A percentile compares a stretch with the other conserved stretches of the same genome.
These are phyloP conservation scores for Cyanoderma ruficeps DNA, from an alignment of 2,113 vertebrate genomes.

Conservation along the genomic window DNA sequence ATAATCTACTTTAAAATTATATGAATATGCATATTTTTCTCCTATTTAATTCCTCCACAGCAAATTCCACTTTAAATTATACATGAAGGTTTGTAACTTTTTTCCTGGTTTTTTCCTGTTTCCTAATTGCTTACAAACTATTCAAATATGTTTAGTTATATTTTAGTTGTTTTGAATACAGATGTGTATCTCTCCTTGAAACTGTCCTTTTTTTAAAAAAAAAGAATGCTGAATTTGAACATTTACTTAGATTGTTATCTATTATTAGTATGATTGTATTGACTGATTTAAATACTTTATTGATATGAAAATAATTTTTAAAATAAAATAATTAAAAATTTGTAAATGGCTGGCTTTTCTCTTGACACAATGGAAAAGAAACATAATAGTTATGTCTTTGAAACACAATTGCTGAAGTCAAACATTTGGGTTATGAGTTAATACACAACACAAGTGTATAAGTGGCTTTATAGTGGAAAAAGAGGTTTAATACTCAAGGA, in stretches of 20 bases:
- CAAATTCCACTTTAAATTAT: not conserved
- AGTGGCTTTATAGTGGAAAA: conserved; percentile 2
- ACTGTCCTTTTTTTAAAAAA: not conserved
- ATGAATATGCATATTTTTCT: not conserved
- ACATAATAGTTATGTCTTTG: not conserved
- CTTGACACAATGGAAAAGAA: conserved; percentile 1
- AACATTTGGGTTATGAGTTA: conserved; percentile 10
- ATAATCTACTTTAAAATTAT: not conserved
- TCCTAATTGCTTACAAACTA: not conserved
- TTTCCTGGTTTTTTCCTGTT: not conserved
- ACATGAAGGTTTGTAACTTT: not conserved
- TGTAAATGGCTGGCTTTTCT: not conserved
- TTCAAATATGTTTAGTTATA: not conserved
- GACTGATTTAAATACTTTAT: not conserved
- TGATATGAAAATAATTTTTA: not conserved
- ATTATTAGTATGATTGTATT: not conserved
- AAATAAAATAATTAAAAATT: conserved; percentile 6
- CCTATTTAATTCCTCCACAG: not conserved
- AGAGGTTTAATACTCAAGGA: not conserved
- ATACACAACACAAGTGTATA: not conserved
- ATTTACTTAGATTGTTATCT: not conserved
- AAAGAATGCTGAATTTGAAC: not conserved
- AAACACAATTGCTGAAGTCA: not conserved
- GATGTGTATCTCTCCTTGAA: not conserved
- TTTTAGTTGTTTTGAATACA: not conserved